Evolutionary conservation across 1,140 invertebrate species (phyloP).

Genomic region (Sarcophaga peregrina): DNA sequence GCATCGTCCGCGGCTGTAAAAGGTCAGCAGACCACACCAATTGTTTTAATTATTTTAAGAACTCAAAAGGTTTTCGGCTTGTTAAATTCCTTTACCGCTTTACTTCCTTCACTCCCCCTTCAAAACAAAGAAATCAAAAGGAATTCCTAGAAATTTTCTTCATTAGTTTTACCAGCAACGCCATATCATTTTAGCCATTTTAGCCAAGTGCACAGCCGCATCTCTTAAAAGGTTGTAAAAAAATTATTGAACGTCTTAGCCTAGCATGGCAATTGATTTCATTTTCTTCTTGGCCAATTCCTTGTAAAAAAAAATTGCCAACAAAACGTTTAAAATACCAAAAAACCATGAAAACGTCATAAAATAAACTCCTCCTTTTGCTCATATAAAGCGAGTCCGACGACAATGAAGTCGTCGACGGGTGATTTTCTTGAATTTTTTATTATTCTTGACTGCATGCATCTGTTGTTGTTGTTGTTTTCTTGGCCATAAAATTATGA

Average conservation of each 20-base stretch:
- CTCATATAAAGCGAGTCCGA: background rate
- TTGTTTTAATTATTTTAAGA: background rate
- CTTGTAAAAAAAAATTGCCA: background rate
- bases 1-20: background rate
- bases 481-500: slow-evolving; percentile 6
- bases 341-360: slow-evolving; percentile 13
- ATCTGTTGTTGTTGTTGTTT: background rate
- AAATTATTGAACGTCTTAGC: background rate
- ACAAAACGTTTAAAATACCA: background rate
- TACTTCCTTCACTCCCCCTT: too few species aligned
- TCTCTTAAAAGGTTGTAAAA: background rate
- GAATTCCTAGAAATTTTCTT: slow-evolving; percentile 3
- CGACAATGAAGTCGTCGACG: background rate
- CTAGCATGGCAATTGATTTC: slow-evolving; percentile 13
- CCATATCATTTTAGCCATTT: background rate
- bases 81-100: too few species aligned
- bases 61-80: too few species aligned
- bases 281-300: background rate
- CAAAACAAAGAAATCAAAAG: too few species aligned
- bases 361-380: background rate
- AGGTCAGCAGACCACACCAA: slow-evolving; percentile 12
- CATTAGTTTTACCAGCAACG: background rate
- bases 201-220: background rate
- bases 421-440: background rate
- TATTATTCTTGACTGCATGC: too few species aligned